Evolutionary conservation across 2,888 invertebrate genomes (phyloP), one percentile per base, ranked within the genome.

Genomic region (Aleiodes leptofemur): DNA sequence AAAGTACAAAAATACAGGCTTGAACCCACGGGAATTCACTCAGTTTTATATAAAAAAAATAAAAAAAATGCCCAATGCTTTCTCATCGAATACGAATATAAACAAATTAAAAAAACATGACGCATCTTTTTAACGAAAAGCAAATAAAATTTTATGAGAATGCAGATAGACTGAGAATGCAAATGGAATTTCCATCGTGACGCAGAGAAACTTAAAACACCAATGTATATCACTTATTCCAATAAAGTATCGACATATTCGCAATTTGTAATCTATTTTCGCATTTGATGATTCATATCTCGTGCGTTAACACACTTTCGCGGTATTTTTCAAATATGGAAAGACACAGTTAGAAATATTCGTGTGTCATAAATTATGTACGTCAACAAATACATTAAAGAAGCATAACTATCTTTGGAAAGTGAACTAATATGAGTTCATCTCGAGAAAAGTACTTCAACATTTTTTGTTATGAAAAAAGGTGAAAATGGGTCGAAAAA

Each of bases 111-210:
- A 34, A 59, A 29, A 13, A 59, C 31, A 29, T 59, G 16, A 43
- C 14, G n/a, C 50, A n/a, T 56, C 56, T 56, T n/a, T 56, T 9
- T 29, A 23, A 56, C 7, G 34, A 38, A 66, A 50, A 66, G 50
- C 29, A 66, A 31, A 59, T 4, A 43, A 66, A 13, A 9, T 59
- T 23, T 59, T 59, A 34, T 14, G 13, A 31, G 64, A 64, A 7
- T 43, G 48, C 14, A 64, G 4, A 64, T 0, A 48, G 11, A 13
- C 38, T 43, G 61, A 14, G 23, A 69, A 53, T 50, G 31, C 56
- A 55, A 56, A 38, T 55, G 56, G 69, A 69, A 69, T 69, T 69
- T 69, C 23, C 69, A 56, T 56, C n/a, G 69, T 69, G 69, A 69
- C 69, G 69, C 69, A 69, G 55, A 59, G 31, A 29, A n/a, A 11